Base-by-base conservation (phyloP, 1,140 invertebrate genomes). In the Caenorhabditis elegans region DNA sequence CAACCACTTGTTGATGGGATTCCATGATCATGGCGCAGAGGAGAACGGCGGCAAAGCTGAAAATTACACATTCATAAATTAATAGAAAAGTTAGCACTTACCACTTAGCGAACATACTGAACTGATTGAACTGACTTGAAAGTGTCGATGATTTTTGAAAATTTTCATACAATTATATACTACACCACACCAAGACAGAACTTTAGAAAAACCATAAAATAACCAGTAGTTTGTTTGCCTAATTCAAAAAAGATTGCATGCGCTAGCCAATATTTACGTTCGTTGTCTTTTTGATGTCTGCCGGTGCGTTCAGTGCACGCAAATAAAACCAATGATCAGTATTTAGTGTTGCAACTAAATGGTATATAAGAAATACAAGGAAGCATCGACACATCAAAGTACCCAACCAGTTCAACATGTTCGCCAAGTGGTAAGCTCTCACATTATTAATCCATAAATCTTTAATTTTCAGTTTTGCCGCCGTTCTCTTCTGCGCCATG, bases 51-150 rank as follows among this genome's bases (percentile, higher is more conserved):
- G 34, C 34, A 34, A 70, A 24, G 60, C 60, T 70, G 60, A 2
- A 70, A 70, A 39, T 39, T 5, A 43, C 5, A 43, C 5, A 8
- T 43, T 43, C 15, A 8, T 43, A 15, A 5, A 43, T 43, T 43
- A 43, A 43, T 8, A 43, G 6, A 15, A 5, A 43, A 43, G 5
- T 43, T 5, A 8, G 39, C 39, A 60, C 60, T 70, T 28, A 70
- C 60, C 60, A 70, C 60, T 70, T 70, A 39, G 60, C 60, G 60
- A 70, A 39, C 60, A 70, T 70, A 36, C 22, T 70, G 60, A 39
- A 39, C 19, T 39, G 60, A 22, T 31, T 34, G 53, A 15, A 34
- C 26, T 17, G 26, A 34, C 31, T 60, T 39, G 60, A 39, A 10
- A 19, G 24, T 8, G 53, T 34, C 53, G 53, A 39, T 70, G 22